Conservation (phyloP, 2,797 vertebrate species). For the Micromesistius poutassou region DNA sequence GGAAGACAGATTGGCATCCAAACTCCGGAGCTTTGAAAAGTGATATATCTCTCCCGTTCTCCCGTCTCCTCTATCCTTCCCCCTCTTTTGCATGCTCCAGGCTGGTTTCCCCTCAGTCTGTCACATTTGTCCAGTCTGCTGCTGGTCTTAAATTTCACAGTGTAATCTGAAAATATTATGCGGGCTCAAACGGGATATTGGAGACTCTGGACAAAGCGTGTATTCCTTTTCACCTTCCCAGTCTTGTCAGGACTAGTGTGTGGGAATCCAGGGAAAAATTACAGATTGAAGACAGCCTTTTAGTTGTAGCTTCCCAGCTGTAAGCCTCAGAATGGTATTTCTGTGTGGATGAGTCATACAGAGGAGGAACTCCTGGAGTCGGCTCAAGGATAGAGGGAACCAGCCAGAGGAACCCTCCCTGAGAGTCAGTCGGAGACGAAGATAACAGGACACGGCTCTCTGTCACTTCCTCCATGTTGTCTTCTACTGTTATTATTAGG, state of each 20-base stretch:
- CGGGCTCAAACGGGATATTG: slow-evolving; percentile 25
- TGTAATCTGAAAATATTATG: slow-evolving; percentile 35
- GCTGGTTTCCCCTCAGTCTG: slow-evolving; percentile 55
- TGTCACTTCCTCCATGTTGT: slow-evolving; percentile 60
- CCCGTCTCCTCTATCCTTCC: slow-evolving; percentile 49
- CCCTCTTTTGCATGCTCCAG: slow-evolving; percentile 28
- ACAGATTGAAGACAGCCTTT: background rate
- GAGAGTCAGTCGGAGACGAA: slow-evolving; percentile 13
- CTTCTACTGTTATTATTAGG: slow-evolving; percentile 68
- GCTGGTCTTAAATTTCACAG: slow-evolving; percentile 30
- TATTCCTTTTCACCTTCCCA: slow-evolving; percentile 41
- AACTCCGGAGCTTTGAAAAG: slow-evolving; percentile 49
- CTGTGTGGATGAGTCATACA: slow-evolving; percentile 25
- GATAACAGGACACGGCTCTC: slow-evolving; percentile 50
- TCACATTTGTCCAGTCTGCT: slow-evolving; percentile 24
- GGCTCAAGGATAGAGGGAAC: slow-evolving; percentile 23
- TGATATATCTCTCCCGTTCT: slow-evolving; percentile 54
- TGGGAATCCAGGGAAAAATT: background rate
- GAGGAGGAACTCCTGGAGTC: slow-evolving; percentile 37
- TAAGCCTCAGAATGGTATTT: slow-evolving; percentile 29
- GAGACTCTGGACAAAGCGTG: slow-evolving; percentile 27
- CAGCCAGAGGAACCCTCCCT: background rate
- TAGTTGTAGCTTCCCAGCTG: background rate
- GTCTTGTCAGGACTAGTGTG: slow-evolving; percentile 23
- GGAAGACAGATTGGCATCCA: background rate